These are phyloP conservation scores for Athene noctua DNA, from an alignment of 2,113 vertebrate genomes.

Conservation along the genomic window DNA sequence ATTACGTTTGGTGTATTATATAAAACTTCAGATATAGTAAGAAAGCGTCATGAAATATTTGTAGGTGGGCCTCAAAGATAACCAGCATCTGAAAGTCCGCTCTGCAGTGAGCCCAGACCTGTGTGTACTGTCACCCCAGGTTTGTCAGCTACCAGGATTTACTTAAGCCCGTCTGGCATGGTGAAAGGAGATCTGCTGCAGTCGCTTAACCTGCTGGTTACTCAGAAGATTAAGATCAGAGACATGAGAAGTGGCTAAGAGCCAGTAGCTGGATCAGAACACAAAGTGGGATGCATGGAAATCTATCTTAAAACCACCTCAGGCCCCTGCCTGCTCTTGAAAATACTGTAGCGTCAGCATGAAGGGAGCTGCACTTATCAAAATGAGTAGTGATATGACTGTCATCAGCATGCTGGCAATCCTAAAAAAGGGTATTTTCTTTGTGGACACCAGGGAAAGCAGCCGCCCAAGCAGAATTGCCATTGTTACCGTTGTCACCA, in stretches of 20 bases:
- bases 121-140: neutral
- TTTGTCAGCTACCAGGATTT: neutral
- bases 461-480: neutral
- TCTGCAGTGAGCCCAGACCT: neutral
- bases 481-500: neutral
- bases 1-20: conserved; percentile 32
- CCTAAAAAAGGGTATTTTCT: neutral
- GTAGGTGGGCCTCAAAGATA: neutral
- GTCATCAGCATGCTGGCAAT: neutral
- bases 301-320: neutral
- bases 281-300: neutral
- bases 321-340: neutral
- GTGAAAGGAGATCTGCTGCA: neutral
- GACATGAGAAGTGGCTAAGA: neutral
- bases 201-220: neutral
- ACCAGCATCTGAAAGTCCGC: neutral
- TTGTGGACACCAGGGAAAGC: neutral
- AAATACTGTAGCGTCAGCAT: neutral
- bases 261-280: neutral
- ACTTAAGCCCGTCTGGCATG: neutral
- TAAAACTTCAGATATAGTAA: conserved; percentile 35
- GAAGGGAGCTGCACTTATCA: neutral
- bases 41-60: neutral
- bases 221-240: neutral
- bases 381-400: neutral